These are phyloP conservation scores for Tigriopus japonicus DNA, from an alignment of 1,140 invertebrate genomes.

Conservation along the genomic window DNA sequence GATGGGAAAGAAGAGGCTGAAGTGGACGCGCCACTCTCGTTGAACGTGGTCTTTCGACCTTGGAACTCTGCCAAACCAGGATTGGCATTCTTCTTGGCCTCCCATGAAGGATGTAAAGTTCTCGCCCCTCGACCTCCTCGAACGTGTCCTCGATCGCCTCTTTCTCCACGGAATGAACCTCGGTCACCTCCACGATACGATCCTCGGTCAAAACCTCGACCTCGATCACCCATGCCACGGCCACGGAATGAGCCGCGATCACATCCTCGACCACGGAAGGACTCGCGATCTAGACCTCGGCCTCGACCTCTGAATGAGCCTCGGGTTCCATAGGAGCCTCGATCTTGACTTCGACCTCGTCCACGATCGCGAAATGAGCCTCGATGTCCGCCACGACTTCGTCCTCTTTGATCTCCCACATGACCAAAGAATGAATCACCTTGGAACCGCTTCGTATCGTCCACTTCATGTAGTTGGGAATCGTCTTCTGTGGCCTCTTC, in stretches of 20 bases:
- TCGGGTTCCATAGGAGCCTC: background rate
- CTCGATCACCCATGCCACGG: background rate
- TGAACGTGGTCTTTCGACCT: background rate
- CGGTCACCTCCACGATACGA: background rate
- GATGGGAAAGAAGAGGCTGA: background rate
- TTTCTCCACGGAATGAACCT: background rate
- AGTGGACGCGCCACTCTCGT: background rate
- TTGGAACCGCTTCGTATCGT: too few species aligned
- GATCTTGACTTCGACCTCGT: too few species aligned
- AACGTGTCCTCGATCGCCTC: background rate
- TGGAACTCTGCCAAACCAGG: background rate
- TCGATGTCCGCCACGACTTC: too few species aligned
- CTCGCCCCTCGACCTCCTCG: background rate
- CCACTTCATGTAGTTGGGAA: too few species aligned
- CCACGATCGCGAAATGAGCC: too few species aligned
- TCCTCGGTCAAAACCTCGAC: background rate
- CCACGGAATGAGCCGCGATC: background rate
- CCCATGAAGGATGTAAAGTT: slow-evolving; percentile 3
- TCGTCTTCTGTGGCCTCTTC: too few species aligned
- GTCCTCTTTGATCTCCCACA: too few species aligned
- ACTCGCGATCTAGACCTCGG: background rate
- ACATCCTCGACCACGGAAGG: background rate
- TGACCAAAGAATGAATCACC: too few species aligned
- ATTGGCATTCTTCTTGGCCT: slow-evolving; percentile 2
- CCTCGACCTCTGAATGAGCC: background rate